Conservation (phyloP, 2,797 vertebrate genomes). For the Sebastiscus tertius region DNA sequence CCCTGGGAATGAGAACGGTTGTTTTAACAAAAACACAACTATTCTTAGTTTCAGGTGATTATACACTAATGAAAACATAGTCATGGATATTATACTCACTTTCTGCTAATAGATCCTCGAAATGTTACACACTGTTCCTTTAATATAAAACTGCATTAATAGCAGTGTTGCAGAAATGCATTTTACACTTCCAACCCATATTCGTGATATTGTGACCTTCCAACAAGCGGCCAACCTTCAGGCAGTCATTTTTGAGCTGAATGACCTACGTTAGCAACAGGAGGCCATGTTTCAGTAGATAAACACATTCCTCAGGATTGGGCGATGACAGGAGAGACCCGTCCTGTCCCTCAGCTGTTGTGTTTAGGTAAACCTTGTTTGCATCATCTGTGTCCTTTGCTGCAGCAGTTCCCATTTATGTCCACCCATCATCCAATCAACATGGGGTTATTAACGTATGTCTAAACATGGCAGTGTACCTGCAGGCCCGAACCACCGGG, state of each 20-base stretch:
- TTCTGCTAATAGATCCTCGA: too few species aligned
- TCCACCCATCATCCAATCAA: constrained; percentile 71
- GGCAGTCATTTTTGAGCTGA: not conserved
- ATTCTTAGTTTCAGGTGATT: too few species aligned
- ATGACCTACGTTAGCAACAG: not conserved
- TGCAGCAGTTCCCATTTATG: constrained; percentile 75
- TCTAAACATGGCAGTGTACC: constrained; percentile 75
- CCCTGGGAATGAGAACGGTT: too few species aligned
- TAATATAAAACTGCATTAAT: not conserved
- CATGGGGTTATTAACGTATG: constrained; percentile 82
- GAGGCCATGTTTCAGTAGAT: constrained; percentile 20
- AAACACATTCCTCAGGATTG: constrained; percentile 15
- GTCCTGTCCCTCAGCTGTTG: constrained; percentile 86
- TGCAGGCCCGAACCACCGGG: constrained; percentile 80
- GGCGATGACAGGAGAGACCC: constrained; percentile 2
- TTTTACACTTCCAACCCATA: not conserved
- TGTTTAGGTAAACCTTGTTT: constrained; percentile 86
- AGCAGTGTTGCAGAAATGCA: not conserved
- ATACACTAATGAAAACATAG: too few species aligned
- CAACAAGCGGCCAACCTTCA: not conserved
- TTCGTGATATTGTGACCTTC: not conserved
- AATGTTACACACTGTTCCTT: too few species aligned
- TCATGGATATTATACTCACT: too few species aligned
- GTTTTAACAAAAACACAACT: too few species aligned
- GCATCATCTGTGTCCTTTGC: constrained; percentile 84